phyloP scores from a whole-genome alignment of 2,888 invertebrate genomes.

The Xanthia togata region DNA sequence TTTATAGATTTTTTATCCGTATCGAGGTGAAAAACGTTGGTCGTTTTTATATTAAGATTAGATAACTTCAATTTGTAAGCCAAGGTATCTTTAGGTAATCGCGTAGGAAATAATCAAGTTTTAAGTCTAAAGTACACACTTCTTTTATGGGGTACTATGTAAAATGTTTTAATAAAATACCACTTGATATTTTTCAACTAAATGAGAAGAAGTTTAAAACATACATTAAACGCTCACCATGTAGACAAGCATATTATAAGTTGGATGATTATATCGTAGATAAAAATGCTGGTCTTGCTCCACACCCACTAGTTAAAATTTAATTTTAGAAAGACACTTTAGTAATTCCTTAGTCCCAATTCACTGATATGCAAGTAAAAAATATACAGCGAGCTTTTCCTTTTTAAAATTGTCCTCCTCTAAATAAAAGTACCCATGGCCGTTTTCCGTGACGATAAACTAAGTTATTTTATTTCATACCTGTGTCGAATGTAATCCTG shows the following conservation, averaged over 20 bases:
- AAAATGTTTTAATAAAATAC: too few relatives aligned
- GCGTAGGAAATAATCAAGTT: constrained; percentile 8
- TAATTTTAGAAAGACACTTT: too few relatives aligned
- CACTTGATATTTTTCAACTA: too few relatives aligned
- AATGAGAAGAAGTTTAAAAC: too few relatives aligned
- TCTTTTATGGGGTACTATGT: too few relatives aligned
- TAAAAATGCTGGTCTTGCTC: too few relatives aligned
- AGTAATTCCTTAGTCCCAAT: not conserved
- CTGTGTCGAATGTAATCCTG: constrained; percentile 49
- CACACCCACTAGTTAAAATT: too few relatives aligned
- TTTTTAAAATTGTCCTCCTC: not conserved
- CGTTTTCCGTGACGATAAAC: constrained; percentile 53
- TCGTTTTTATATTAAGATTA: constrained; percentile 26
- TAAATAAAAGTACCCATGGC: constrained; percentile 17
- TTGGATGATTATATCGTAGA: too few relatives aligned
- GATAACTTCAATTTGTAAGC: constrained; percentile 18
- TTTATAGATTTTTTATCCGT: too few relatives aligned
- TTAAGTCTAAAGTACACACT: not conserved
- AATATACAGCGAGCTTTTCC: too few relatives aligned
- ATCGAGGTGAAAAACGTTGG: not conserved
- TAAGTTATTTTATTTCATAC: constrained; percentile 57
- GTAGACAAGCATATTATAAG: too few relatives aligned
- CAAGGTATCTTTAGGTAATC: not conserved
- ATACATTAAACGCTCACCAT: too few relatives aligned
- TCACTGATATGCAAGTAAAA: not conserved